A percentile compares a stretch with the other conserved stretches of the same genome.
phyloP scores from a whole-genome alignment of 2,888 invertebrate genomes.

The Idaea dimidiata region DNA sequence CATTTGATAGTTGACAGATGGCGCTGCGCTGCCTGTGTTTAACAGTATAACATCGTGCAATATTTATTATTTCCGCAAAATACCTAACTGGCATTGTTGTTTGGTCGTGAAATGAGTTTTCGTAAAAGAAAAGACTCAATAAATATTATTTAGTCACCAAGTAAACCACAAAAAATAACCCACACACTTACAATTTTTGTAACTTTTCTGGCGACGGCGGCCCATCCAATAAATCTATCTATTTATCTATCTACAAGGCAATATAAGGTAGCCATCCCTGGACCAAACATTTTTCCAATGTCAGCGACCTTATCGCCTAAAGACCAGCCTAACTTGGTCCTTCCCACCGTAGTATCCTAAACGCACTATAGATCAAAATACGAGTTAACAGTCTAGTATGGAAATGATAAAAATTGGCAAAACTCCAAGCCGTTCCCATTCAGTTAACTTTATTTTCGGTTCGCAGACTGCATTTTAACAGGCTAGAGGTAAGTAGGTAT shows the following conservation, averaged over 20 bases:
- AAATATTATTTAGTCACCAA: too few species aligned
- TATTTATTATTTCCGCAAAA: too few species aligned
- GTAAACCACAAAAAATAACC: too few species aligned
- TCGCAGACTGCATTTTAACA: conserved; percentile 69
- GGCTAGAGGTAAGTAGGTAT: conserved; percentile 29
- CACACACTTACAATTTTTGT: background rate
- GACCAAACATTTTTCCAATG: conserved; percentile 11
- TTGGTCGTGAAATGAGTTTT: too few species aligned
- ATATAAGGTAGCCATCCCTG: conserved; percentile 21
- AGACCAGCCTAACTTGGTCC: conserved; percentile 35
- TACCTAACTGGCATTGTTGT: too few species aligned
- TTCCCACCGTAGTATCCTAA: conserved; percentile 13
- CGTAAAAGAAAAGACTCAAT: too few species aligned
- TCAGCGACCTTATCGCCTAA: conserved; percentile 1
- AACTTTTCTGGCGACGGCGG: background rate
- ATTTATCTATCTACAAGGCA: conserved; percentile 13
- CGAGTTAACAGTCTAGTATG: conserved; percentile 36
- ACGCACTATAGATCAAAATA: conserved; percentile 31
- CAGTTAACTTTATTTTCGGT: conserved; percentile 59
- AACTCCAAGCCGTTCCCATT: conserved; percentile 52
- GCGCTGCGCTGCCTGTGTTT: too few species aligned
- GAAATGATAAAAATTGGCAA: conserved; percentile 65
- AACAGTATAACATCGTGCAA: too few species aligned
- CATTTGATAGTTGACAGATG: too few species aligned
- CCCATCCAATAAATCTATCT: conserved; percentile 8